Conservation (phyloP, 2,888 invertebrate species). For the Philhelius pedissequus region DNA sequence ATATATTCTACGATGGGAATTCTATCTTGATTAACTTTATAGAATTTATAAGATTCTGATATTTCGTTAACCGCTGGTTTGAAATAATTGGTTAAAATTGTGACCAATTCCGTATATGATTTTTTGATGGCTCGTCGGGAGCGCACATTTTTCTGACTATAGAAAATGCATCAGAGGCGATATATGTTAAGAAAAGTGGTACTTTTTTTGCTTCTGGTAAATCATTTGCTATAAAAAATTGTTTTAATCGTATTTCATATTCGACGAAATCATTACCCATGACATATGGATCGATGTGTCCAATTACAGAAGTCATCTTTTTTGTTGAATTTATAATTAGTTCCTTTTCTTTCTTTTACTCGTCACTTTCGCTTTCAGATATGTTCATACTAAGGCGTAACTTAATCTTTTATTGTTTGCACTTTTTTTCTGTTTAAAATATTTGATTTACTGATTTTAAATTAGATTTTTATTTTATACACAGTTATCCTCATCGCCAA, state of each 20-base stretch:
- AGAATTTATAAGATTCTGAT: background rate
- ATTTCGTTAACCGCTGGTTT: background rate
- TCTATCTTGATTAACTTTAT: constrained; percentile 3
- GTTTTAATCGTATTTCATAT: constrained; percentile 42
- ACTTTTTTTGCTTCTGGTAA: constrained; percentile 25
- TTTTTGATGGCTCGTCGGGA: background rate
- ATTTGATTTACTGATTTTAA: too few relatives aligned
- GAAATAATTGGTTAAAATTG: background rate
- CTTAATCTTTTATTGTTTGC: too few relatives aligned
- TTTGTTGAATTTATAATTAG: too few relatives aligned
- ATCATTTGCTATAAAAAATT: constrained; percentile 43
- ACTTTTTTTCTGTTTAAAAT: too few relatives aligned
- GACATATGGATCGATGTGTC: constrained; percentile 51
- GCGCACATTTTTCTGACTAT: background rate
- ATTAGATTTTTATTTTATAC: too few relatives aligned
- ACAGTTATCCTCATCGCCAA: too few relatives aligned
- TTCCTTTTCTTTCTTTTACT: too few relatives aligned
- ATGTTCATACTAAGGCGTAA: too few relatives aligned
- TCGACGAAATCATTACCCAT: constrained; percentile 49
- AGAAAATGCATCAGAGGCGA: constrained; percentile 1
- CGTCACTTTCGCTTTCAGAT: too few relatives aligned
- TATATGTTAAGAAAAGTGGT: background rate
- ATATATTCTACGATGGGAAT: constrained; percentile 6
- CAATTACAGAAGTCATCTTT: constrained; percentile 29
- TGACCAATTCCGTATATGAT: background rate